phyloP scores from a whole-genome alignment of 2,797 vertebrate species.

The Malurus splendens region DNA sequence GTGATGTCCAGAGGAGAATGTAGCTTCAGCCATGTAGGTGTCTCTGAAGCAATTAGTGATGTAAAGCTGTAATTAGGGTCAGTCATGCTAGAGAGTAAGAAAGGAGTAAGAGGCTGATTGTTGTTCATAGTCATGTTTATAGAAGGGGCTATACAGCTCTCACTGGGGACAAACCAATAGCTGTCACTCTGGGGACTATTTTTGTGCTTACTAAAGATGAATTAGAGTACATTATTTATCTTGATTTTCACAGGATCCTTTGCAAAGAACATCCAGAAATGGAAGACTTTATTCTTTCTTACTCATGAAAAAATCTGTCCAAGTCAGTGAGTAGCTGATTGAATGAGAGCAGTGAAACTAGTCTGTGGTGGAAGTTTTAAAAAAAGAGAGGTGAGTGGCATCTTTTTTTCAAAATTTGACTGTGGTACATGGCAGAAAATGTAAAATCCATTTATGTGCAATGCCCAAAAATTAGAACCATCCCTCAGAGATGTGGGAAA shows the following conservation, averaged over 20 bases:
- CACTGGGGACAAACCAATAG: background rate
- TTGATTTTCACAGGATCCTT: constrained; percentile 1
- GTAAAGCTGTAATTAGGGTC: background rate
- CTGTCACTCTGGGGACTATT: background rate
- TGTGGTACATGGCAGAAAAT: background rate
- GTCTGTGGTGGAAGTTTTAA: background rate
- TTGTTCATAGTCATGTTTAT: background rate
- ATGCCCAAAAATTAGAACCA: background rate
- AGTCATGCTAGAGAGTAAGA: background rate
- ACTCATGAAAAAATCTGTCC: background rate
- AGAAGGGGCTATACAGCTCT: background rate
- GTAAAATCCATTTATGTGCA: background rate
- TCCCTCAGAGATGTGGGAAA: background rate
- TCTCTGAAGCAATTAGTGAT: background rate
- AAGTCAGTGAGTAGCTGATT: background rate
- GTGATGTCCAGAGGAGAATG: background rate
- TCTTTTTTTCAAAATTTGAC: background rate
- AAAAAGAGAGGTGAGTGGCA: background rate
- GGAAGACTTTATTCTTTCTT: background rate
- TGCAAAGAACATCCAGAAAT: background rate
- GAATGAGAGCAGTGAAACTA: background rate
- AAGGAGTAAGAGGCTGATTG: background rate
- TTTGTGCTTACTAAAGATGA: background rate
- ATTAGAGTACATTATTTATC: background rate
- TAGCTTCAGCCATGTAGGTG: background rate